Conservation (phyloP, 2,113 vertebrate species). For the Eublepharis macularius region DNA sequence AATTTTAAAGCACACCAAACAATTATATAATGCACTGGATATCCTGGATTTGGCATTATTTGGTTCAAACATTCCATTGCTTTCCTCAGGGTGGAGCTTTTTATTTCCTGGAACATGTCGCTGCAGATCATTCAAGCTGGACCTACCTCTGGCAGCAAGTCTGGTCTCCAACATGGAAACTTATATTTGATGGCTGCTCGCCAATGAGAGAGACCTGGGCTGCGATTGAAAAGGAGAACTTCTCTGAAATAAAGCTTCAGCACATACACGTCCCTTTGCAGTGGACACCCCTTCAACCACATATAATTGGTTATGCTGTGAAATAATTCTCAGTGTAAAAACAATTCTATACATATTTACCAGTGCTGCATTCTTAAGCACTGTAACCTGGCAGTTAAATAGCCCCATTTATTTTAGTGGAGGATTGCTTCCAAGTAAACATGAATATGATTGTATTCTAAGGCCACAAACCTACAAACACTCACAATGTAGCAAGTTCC, state of each 20-base stretch:
- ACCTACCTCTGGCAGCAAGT: slow-evolving; percentile 82
- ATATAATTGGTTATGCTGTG: slow-evolving; percentile 82
- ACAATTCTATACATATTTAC: background rate
- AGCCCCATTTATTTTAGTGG: too few species aligned
- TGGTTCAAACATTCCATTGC: background rate
- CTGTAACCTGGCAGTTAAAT: too few species aligned
- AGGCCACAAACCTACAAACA: too few species aligned
- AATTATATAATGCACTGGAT: background rate
- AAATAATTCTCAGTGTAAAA: slow-evolving; percentile 66
- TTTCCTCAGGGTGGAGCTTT: slow-evolving; percentile 82
- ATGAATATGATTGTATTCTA: too few species aligned
- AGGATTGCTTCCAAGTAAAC: too few species aligned
- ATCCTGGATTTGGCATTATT: background rate
- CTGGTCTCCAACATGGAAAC: slow-evolving; percentile 78
- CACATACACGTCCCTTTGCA: slow-evolving; percentile 63
- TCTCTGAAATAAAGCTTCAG: slow-evolving; percentile 79
- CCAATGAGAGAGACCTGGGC: slow-evolving; percentile 79
- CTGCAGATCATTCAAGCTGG: slow-evolving; percentile 76
- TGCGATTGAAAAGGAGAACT: slow-evolving; percentile 78
- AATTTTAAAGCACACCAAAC: background rate
- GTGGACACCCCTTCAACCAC: slow-evolving; percentile 68
- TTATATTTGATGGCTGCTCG: slow-evolving; percentile 79
- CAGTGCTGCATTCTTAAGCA: too few species aligned
- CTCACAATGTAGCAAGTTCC: too few species aligned
- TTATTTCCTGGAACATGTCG: slow-evolving; percentile 87